Base-by-base conservation (phyloP, 2,113 vertebrate species). In the Vidua macroura region DNA sequence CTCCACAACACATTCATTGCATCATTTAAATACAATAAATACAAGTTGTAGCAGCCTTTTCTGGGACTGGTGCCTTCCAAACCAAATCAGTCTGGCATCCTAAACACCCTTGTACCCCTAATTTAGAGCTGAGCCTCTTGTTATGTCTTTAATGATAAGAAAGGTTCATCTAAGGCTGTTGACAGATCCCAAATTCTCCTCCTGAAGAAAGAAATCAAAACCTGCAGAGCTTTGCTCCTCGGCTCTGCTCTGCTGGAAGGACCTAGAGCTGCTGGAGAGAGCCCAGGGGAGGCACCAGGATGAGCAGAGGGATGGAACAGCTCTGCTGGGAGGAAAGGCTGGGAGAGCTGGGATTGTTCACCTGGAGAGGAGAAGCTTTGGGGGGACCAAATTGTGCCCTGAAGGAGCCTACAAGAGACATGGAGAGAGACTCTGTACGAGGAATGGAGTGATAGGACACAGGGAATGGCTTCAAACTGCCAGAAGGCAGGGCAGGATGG, bases 371-470 rank as follows among this genome's bases (percentile, higher is more conserved):
- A 49, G 51, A 66, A 85, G 35, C 28, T 74, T 0, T 23, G 28
- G 23, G 7, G 15, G 18, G 49, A 84, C 15, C 33, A 1, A 2
- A 14, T 0, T 73, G 68, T 28, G 68, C 2, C 5, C 51, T 66
- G 19, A 33, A 48, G 27, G 15, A 5, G 19, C 22, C 22, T 6
- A 0, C 22, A 48, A 0, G 23, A 23, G 14, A 64, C 0, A 18
- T 31, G 27, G 41, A 19, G n/a, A 62, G 48, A 28, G 33, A 18
- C 3, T 31, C 0, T 11, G 2, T 0, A 5, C 21, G 37, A 31
- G 14, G 17, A 13, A 3, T 64, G 49, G n/a, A 74, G 48, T 0
- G 18, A 0, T 58, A 64, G 13, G 37, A 44, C n/a, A n/a, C n/a
- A n/a, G 56, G 58, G 59, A 39, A 64, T 64, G 48, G 18, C 11